Evolutionary conservation across 2,113 vertebrate genomes (phyloP).

Genomic region (Rhombomys opimus): DNA sequence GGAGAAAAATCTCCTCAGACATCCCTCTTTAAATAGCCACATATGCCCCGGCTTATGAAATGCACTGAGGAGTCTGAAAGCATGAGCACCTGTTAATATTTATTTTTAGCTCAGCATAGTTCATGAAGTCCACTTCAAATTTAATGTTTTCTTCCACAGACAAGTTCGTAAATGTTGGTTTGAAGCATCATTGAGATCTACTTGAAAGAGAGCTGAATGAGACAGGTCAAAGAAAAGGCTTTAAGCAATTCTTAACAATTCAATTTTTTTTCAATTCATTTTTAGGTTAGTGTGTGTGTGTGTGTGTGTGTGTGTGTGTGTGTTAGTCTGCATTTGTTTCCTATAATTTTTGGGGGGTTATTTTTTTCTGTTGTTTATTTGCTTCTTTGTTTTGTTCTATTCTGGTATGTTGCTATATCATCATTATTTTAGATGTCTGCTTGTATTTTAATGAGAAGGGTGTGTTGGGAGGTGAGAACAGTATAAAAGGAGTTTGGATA

Average conservation of each 20-base stretch:
- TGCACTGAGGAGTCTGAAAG: neutral
- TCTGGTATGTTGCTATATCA: neutral
- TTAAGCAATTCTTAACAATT: neutral
- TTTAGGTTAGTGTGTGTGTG: neutral
- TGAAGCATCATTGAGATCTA: neutral
- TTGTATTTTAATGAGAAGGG: neutral
- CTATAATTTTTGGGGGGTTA: neutral
- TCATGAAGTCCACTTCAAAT: slow-evolving; percentile 9
- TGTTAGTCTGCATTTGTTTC: neutral
- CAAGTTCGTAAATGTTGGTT: slow-evolving; percentile 22
- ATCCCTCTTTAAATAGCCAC: slow-evolving; percentile 4
- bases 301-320: neutral
- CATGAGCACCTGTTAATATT: slow-evolving; percentile 24
- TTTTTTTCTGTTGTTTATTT: neutral
- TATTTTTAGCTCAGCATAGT: slow-evolving; percentile 35
- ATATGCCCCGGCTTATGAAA: slow-evolving; percentile 45
- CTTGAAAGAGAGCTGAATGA: neutral
- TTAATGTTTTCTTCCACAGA: neutral
- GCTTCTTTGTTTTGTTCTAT: neutral
- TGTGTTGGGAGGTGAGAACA: neutral
- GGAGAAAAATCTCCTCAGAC: neutral
- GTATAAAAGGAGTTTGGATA: too few species aligned
- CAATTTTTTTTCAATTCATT: neutral
- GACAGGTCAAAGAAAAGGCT: neutral
- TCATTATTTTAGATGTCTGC: neutral